Evolutionary conservation across 2,888 invertebrate species (phyloP).

Genomic region (Cantharis nigra): DNA sequence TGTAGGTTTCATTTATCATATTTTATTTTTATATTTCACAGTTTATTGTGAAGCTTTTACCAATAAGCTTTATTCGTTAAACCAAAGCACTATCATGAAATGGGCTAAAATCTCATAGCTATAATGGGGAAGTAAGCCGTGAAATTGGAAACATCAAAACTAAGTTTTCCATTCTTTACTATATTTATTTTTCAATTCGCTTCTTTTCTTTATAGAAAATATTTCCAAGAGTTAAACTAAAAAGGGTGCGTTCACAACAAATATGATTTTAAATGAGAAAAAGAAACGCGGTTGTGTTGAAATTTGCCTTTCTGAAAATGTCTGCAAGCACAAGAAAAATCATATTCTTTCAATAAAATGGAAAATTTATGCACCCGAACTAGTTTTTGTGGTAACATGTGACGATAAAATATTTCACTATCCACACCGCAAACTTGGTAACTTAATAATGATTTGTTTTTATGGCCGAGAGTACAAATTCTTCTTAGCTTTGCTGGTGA

Average conservation of each 20-base stretch:
- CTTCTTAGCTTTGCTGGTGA: not conserved
- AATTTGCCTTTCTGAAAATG: not conserved
- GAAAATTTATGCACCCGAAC: constrained; percentile 23
- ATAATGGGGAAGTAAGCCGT: constrained; percentile 38
- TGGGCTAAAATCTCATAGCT: constrained; percentile 22
- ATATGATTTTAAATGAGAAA: constrained; percentile 12
- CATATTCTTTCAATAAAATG: constrained; percentile 18
- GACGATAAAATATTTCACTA: constrained; percentile 25
- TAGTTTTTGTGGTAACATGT: constrained; percentile 23
- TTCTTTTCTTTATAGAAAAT: constrained; percentile 15
- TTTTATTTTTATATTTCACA: constrained; percentile 8
- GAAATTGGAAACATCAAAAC: constrained; percentile 42
- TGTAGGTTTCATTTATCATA: constrained; percentile 14
- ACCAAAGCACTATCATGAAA: constrained; percentile 10
- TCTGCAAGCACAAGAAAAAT: constrained; percentile 12
- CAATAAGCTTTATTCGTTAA: constrained; percentile 5
- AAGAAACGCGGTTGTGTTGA: not conserved
- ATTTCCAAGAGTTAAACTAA: not conserved
- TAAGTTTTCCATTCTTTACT: constrained; percentile 35
- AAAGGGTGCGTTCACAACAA: constrained; percentile 10
- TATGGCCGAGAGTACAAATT: not conserved
- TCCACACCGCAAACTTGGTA: constrained; percentile 15
- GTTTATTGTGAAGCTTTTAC: not conserved
- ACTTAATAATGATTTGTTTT: constrained; percentile 8
- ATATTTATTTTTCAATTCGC: constrained; percentile 29